Evolutionary conservation across 2,797 vertebrate genomes (phyloP).

Genomic region (Microctenopoma stevenorrisi): DNA sequence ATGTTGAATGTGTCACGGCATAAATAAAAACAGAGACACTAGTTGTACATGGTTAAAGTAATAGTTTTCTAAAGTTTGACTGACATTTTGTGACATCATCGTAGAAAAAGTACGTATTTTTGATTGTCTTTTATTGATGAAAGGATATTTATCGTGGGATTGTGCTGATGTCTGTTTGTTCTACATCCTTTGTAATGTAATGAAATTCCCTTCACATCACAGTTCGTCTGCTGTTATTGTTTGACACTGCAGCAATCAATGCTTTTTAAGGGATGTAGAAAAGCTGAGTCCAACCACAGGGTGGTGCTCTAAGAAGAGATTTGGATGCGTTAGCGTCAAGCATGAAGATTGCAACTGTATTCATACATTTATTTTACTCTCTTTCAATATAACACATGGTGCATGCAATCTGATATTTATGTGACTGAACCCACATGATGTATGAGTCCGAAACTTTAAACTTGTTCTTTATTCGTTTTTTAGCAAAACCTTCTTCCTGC

Average conservation of each 20-base stretch:
- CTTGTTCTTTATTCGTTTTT: constrained; percentile 49
- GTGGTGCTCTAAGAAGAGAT: constrained; percentile 85
- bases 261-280: constrained; percentile 11
- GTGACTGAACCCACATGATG: constrained; percentile 51
- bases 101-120: not conserved
- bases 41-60: constrained; percentile 15
- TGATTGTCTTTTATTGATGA: not conserved
- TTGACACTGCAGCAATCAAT: constrained; percentile 22
- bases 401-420: constrained; percentile 33
- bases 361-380: constrained; percentile 50
- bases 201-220: not conserved
- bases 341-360: constrained; percentile 40
- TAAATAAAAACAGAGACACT: constrained; percentile 24
- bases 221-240: constrained; percentile 24
- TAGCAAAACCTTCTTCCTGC: constrained; percentile 49
- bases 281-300: constrained; percentile 77
- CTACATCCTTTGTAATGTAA: too few species aligned
- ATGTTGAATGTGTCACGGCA: constrained; percentile 54
- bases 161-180: too few species aligned
- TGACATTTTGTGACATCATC: not conserved
- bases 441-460: constrained; percentile 38
- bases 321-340: constrained; percentile 60
- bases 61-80: constrained; percentile 3
- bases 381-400: constrained; percentile 44
- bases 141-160: not conserved